These are phyloP conservation scores for Bilobella aurantiaca DNA, from an alignment of 1,140 invertebrate genomes.

Conservation along the genomic window DNA sequence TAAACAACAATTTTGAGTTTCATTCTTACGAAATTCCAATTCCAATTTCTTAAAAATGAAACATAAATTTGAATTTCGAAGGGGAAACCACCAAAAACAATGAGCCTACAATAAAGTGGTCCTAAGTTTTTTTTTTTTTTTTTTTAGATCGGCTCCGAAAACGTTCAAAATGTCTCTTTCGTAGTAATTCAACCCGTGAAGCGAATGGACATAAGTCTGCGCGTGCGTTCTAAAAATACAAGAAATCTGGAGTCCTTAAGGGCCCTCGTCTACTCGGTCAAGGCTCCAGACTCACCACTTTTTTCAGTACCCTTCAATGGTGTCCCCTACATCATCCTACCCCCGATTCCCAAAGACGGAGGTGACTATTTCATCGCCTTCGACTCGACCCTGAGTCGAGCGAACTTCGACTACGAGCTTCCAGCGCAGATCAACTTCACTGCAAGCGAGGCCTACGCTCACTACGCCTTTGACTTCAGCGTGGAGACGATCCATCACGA, in stretches of 20 bases:
- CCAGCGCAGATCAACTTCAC: constrained; percentile 29
- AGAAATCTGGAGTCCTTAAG: constrained; percentile 26
- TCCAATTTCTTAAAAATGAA: neutral
- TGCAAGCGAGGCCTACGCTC: constrained; percentile 25
- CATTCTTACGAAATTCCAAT: neutral
- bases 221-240: constrained; percentile 24
- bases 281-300: constrained; percentile 24
- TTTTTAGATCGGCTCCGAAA: constrained; percentile 23
- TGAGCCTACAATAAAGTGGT: too few species aligned
- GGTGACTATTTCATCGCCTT: constrained; percentile 30
- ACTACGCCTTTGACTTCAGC: constrained; percentile 28
- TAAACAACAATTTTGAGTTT: too few species aligned
- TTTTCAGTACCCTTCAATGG: constrained; percentile 26
- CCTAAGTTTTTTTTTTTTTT: neutral
- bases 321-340: constrained; percentile 29
- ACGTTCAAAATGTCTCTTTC: constrained; percentile 23
- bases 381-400: constrained; percentile 24
- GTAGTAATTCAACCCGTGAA: constrained; percentile 24
- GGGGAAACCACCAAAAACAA: too few species aligned
- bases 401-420: constrained; percentile 25
- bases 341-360: constrained; percentile 29
- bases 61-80: too few species aligned
- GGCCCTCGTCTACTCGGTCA: constrained; percentile 20
- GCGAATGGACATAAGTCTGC: constrained; percentile 28
- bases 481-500: constrained; percentile 25